Conservation (phyloP, 2,797 vertebrate genomes). For the Ceyx erithaca region DNA sequence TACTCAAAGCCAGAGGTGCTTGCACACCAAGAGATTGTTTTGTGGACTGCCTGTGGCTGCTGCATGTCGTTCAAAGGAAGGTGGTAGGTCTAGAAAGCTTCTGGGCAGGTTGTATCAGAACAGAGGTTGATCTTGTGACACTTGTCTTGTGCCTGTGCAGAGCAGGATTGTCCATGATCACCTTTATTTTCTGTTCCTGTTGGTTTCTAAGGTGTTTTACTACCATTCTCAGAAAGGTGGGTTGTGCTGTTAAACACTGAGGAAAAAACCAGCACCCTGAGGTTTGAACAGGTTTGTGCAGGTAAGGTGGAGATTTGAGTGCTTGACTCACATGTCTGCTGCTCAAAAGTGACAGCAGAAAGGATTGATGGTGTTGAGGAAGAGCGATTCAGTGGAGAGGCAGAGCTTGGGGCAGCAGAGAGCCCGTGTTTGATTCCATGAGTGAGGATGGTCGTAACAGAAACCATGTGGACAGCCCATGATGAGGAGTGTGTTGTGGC, state of each 20-base stretch:
- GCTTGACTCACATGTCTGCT: not conserved
- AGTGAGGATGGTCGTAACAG: not conserved
- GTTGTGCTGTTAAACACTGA: not conserved
- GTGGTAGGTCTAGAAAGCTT: not conserved
- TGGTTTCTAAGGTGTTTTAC: not conserved
- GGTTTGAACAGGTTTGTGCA: not conserved
- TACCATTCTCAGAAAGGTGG: not conserved
- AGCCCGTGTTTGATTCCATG: not conserved
- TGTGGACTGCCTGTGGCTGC: not conserved
- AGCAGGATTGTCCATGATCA: not conserved
- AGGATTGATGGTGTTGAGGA: not conserved
- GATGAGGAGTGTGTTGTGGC: not conserved
- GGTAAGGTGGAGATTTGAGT: not conserved
- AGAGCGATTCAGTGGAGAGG: not conserved
- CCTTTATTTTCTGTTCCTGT: not conserved
- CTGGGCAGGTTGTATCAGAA: not conserved
- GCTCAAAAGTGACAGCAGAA: not conserved
- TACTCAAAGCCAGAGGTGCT: not conserved
- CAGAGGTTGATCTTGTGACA: accelerated
- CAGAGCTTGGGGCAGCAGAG: not conserved
- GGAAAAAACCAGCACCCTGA: not conserved
- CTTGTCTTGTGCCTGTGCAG: not conserved
- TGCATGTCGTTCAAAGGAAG: not conserved
- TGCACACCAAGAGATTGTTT: not conserved
- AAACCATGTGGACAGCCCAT: not conserved